Evolutionary conservation across 2,113 vertebrate genomes (phyloP).

Genomic region (Tapirus terrestris): DNA sequence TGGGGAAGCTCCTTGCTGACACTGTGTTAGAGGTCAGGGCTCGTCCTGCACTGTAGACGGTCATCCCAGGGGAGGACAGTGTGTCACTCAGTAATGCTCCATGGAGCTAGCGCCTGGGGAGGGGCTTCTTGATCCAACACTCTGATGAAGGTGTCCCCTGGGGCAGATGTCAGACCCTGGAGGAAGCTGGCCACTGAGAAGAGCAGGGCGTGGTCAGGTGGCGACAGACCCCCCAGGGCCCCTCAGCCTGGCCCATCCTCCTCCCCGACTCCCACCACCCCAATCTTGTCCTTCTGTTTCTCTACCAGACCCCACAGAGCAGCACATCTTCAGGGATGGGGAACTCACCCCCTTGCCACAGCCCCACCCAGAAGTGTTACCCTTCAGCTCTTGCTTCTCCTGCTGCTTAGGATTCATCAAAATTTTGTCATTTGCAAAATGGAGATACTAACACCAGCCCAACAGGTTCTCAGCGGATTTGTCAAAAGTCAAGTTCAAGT

Average conservation of each 20-base stretch:
- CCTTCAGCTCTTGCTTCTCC: not conserved
- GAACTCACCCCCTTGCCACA: not conserved
- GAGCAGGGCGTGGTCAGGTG: too few relatives aligned
- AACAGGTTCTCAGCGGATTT: too few relatives aligned
- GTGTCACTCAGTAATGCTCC: too few relatives aligned
- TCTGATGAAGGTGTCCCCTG: not conserved
- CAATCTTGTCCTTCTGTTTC: not conserved
- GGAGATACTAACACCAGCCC: not conserved
- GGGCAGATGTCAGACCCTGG: not conserved
- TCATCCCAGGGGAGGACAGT: not conserved
- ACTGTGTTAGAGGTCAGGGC: not conserved
- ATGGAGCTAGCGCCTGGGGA: not conserved
- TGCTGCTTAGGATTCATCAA: not conserved
- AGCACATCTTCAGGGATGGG: not conserved
- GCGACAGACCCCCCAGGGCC: too few relatives aligned
- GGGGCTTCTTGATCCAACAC: not conserved
- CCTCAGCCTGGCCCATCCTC: not conserved
- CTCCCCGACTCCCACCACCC: not conserved
- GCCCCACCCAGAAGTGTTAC: not conserved
- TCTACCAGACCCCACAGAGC: not conserved
- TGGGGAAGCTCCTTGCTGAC: not conserved
- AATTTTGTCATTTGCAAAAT: not conserved
- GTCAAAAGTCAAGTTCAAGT: not conserved
- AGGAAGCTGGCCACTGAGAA: not conserved
- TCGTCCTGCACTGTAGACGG: not conserved